Evolutionary conservation across 2,113 vertebrate species (phyloP).

Genomic region (Seriola dumerili): DNA sequence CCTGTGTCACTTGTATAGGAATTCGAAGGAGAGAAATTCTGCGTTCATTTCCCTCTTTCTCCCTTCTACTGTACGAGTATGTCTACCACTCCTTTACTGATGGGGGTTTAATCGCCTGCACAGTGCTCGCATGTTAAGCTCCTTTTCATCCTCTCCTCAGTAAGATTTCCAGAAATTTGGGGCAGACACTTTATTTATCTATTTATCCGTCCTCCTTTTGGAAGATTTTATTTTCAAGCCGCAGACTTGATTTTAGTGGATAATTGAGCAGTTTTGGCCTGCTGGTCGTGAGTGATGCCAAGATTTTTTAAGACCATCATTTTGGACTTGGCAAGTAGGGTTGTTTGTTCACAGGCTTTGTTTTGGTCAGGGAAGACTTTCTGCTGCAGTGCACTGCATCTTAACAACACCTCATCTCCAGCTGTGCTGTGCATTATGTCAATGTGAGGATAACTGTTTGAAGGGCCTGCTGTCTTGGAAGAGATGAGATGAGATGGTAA

Average conservation of each 20-base stretch:
- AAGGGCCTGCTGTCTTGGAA: slow-evolving; percentile 18
- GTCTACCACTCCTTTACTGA: slow-evolving; percentile 19
- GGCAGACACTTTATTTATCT: slow-evolving; percentile 4
- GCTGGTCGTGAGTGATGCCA: neutral
- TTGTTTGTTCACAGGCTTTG: neutral
- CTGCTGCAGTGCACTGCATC: neutral
- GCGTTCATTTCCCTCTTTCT: neutral
- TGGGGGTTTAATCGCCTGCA: slow-evolving; percentile 10
- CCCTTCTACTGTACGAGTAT: neutral
- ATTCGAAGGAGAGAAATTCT: neutral
- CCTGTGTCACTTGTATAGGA: neutral
- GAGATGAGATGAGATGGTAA: neutral
- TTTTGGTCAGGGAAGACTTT: neutral
- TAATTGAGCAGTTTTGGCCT: neutral
- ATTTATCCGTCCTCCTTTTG: slow-evolving; percentile 23
- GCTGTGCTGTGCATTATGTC: slow-evolving; percentile 1
- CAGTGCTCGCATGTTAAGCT: slow-evolving; percentile 15
- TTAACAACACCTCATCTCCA: neutral
- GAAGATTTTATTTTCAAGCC: slow-evolving; percentile 4
- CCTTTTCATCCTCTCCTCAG: slow-evolving; percentile 35
- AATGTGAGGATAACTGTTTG: slow-evolving; percentile 1
- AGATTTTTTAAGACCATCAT: neutral
- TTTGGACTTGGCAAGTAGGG: neutral
- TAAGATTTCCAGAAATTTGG: slow-evolving; percentile 39
- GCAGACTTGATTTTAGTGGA: neutral